Evolutionary conservation across 1,140 invertebrate species (phyloP).

Genomic region (Trachymyrmex cornetzi): DNA sequence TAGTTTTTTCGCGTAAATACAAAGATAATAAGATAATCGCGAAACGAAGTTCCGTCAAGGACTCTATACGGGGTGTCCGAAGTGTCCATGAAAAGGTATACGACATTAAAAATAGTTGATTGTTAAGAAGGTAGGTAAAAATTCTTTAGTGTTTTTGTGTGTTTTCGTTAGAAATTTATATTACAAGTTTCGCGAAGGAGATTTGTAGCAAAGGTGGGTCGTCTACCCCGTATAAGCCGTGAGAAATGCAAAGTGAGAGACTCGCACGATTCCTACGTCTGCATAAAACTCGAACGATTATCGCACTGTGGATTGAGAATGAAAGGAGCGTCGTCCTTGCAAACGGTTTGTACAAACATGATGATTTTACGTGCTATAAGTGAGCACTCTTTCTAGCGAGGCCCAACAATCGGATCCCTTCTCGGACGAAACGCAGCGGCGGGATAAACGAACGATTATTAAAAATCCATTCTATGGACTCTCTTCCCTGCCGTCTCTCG

Average conservation of each 20-base stretch:
- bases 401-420: slow-evolving; percentile 56
- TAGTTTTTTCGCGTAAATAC: neutral
- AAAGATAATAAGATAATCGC: neutral
- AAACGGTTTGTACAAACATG: slow-evolving; percentile 49
- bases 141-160: neutral
- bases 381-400: slow-evolving; percentile 49
- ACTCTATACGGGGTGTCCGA: slow-evolving; percentile 4
- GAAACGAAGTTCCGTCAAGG: neutral
- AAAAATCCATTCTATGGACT: neutral
- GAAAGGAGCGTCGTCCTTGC: slow-evolving; percentile 2
- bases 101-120: slow-evolving; percentile 11
- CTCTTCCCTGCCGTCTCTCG: neutral
- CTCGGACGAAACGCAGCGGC: slow-evolving; percentile 24
- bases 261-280: neutral
- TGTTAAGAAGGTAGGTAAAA: neutral
- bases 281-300: slow-evolving; percentile 25
- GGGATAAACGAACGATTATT: slow-evolving; percentile 13
- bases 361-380: slow-evolving; percentile 30
- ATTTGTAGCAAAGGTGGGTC: neutral
- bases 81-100: neutral
- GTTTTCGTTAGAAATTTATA: slow-evolving; percentile 14
- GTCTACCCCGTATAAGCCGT: slow-evolving; percentile 10
- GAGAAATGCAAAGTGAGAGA: neutral
- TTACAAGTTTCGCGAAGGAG: slow-evolving; percentile 10
- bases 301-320: slow-evolving; percentile 7